A percentile compares a stretch with the other conserved stretches of the same genome.
phyloP scores from a whole-genome alignment of 2,888 invertebrate genomes.

The Agrotis puta region DNA sequence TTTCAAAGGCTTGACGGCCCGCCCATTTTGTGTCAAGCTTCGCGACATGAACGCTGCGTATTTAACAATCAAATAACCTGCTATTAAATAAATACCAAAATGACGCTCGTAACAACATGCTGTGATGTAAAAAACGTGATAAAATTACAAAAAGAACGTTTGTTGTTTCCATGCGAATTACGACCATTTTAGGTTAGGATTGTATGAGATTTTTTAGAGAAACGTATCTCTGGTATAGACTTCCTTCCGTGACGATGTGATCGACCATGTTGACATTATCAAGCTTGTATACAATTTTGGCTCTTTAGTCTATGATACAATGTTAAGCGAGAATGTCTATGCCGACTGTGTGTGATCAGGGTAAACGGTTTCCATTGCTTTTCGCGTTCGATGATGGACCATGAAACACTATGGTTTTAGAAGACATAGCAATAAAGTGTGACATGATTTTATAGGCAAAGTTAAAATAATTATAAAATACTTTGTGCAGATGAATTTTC shows the following conservation, averaged over 20 bases:
- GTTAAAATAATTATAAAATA: too few species aligned
- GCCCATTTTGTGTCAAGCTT: constrained; percentile 49
- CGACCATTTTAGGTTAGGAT: constrained; percentile 52
- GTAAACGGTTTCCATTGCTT: constrained; percentile 52
- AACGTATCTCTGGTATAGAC: constrained; percentile 46
- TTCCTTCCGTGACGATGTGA: constrained; percentile 49
- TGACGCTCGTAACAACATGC: constrained; percentile 44
- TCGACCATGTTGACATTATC: constrained; percentile 50
- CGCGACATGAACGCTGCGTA: constrained; percentile 41
- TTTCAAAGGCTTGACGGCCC: constrained; percentile 30
- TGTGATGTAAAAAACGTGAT: constrained; percentile 60
- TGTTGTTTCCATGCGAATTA: constrained; percentile 42
- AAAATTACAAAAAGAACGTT: constrained; percentile 54
- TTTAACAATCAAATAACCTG: constrained; percentile 39
- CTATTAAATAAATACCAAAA: constrained; percentile 38
- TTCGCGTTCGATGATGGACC: constrained; percentile 20
- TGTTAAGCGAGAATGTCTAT: constrained; percentile 33
- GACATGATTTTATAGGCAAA: too few species aligned
- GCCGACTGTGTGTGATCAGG: constrained; percentile 59
- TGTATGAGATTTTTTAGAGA: constrained; percentile 44
- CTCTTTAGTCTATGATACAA: constrained; percentile 34
- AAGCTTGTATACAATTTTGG: constrained; percentile 59
- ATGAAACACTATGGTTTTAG: constrained; percentile 44
- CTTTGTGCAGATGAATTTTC: too few species aligned
- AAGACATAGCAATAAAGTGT: background rate